Conservation (phyloP, 2,888 invertebrate species). For the Lissonota sp. region DNA sequence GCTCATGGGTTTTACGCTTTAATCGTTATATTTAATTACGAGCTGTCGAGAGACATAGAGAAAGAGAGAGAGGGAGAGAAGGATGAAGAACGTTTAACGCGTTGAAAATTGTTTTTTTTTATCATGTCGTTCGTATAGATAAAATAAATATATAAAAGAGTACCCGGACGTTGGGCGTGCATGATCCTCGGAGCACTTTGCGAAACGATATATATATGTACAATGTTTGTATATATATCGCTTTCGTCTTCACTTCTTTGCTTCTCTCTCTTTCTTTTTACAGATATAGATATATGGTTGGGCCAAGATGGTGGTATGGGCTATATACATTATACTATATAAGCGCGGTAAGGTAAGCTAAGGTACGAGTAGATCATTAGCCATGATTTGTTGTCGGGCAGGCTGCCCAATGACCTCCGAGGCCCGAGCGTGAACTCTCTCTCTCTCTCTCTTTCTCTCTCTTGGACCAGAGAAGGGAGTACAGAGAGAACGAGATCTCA, state of each 20-base stretch:
- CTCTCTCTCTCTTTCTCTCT: constrained; percentile 44
- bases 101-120: constrained; percentile 10
- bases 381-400: constrained; percentile 84
- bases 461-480: constrained; percentile 53
- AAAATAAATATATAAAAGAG: constrained; percentile 57
- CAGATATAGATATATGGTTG: constrained; percentile 20
- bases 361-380: constrained; percentile 83
- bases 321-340: constrained; percentile 39
- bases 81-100: neutral
- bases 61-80: constrained; percentile 50
- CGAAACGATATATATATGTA: constrained; percentile 34
- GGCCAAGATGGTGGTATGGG: constrained; percentile 43
- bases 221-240: constrained; percentile 45
- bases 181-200: constrained; percentile 53
- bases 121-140: constrained; percentile 51
- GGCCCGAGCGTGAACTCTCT: constrained; percentile 71
- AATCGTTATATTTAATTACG: constrained; percentile 66
- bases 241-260: constrained; percentile 50
- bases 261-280: constrained; percentile 43
- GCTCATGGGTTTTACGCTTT: constrained; percentile 33
- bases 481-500: constrained; percentile 68
- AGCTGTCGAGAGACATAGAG: constrained; percentile 40
- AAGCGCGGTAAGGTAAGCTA: constrained; percentile 75
- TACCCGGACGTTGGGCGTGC: constrained; percentile 61
- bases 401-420: constrained; percentile 83